Base-by-base conservation (phyloP, 1,140 invertebrate genomes). In the Drosophila auraria region DNA sequence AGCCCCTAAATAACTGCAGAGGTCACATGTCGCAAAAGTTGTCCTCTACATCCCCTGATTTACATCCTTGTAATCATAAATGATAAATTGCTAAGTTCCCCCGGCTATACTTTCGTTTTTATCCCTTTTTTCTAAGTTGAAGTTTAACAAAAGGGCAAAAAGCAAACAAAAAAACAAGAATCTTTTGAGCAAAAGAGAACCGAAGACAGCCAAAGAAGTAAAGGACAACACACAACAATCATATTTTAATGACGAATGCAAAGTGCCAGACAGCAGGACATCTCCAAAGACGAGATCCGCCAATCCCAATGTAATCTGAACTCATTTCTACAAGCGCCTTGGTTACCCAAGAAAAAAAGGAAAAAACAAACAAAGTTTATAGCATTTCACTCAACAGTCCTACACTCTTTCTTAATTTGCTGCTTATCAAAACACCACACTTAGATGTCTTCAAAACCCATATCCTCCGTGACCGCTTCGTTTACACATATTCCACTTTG, bases 231-330 rank as follows among this genome's bases (percentile, higher is more conserved):
- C 70, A 86, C 75, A 82, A 86, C 83, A 82, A 86, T 86, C 78
- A 86, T 86, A 86, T 86, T 86, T 86, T 82, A 86, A 86, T 82
- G 82, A 83, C 70, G 81, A 86, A 86, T 86, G 82, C 62, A 75
- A 71, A 72, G 58, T 30, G 50, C 23, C 69, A 74, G 59, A 58
- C 69, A 63, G 57, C 68, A 69, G 61, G 68, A 60, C 61, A 72
- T 59, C 42, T 45, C 60, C 58, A 63, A 53, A 57, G 15, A 49
- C 1, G 25, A 25, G 17, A 42, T 47, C 40, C 27, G 5, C 30
- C 61, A 77, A 53, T 61, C 64, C 60, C 45, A 51, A 54, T 49
- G 30, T 47, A 77, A 62, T 66, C 53, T 53, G 33, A 66, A 47
- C 54, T 69, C 66, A 80, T 81, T 40, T 23, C 33, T 30, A 33